Evolutionary conservation across 1,140 invertebrate genomes (phyloP), one percentile per base, ranked within the genome.

Genomic region (Caenorhabditis inopinata): DNA sequence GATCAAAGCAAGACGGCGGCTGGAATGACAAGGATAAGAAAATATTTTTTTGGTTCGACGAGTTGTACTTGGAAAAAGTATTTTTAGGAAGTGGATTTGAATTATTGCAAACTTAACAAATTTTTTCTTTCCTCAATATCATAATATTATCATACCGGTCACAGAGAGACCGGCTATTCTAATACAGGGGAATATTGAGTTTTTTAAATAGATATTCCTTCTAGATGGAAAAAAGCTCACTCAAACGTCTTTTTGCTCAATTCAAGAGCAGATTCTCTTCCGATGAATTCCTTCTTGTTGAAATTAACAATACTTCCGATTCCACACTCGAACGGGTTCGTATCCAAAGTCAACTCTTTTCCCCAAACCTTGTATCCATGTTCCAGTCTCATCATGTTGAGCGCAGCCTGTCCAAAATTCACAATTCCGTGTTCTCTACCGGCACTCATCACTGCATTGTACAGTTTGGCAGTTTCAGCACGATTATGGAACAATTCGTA

Each of bases 321-420:
- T 45, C 83, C 83, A 47, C 68, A 78, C 42, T 84, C 83, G 62
- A 78, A 84, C n/a, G 83, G 83, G 49, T 84, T 83, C 16, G 83
- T 84, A 47, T 84, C 83, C 53, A 84, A 42, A 12, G 78, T 84
- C 18, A 84, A 23, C 58, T 84, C 83, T 42, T 79, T 74, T 47
- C 83, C 83, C 83, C 83, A 84, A 42, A 83, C 35, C 47, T 84
- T 84, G 74, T 81, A 84, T 16, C 82, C 83, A 18, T 84, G 82
- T 29, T 84, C 83, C 83, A 84, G 51, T 14, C 83, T 38, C 79
- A 84, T 80, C 42, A 78, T 79, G 25, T 84, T 84, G 83, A 84
- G 35, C 16, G 83, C 76, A 3, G 82, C 79, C 45, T 78, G 79
- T 23, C 83, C 83, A 38, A 84, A 84, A 51, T 83, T 83, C 6